Conservation (phyloP, 2,113 vertebrate species). For the Urocynchramus pylzowi region DNA sequence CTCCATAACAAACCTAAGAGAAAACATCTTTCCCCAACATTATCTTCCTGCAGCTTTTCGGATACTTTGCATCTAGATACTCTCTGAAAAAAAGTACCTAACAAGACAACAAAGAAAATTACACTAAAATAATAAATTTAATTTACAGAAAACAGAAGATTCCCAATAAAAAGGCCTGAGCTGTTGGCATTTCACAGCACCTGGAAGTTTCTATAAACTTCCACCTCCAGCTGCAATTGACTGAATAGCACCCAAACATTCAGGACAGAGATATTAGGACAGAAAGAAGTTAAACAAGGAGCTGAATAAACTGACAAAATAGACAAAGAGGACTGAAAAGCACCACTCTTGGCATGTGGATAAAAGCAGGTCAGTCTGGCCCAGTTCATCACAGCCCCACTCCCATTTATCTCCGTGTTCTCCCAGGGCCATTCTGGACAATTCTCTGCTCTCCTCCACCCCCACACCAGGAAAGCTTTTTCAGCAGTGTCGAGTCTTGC, state of each 20-base stretch:
- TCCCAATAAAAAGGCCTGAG: neutral
- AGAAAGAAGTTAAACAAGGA: neutral
- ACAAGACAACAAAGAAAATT: neutral
- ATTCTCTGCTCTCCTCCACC: neutral
- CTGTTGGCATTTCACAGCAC: neutral
- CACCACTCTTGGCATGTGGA: neutral
- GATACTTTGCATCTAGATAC: neutral
- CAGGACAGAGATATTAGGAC: neutral
- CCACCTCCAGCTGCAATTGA: neutral
- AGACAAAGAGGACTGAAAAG: neutral
- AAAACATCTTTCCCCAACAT: neutral
- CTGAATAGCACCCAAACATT: neutral
- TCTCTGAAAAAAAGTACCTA: neutral
- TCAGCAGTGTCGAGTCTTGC: neutral
- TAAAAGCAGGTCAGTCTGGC: neutral
- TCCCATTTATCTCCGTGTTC: neutral
- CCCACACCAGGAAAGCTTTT: neutral
- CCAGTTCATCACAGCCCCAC: neutral
- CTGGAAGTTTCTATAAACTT: neutral
- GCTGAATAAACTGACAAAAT: neutral
- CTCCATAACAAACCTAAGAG: neutral
- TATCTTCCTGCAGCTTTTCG: neutral
- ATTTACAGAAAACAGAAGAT: neutral
- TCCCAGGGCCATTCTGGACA: neutral
- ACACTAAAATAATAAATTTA: neutral